Conservation (phyloP, 2,888 invertebrate species). For the Plagiodera versicolora region DNA sequence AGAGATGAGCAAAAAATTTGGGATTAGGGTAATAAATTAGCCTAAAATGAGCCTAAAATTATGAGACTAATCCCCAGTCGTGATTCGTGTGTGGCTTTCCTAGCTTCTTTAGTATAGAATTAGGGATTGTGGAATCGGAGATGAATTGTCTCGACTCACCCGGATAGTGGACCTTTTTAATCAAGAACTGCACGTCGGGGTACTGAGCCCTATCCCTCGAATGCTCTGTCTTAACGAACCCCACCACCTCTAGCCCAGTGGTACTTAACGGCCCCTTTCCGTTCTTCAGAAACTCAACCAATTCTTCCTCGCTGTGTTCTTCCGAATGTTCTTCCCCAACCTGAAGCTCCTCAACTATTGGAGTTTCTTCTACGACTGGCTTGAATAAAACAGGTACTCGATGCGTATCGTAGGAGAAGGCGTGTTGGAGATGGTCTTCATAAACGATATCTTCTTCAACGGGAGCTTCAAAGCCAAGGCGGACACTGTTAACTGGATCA, state of each 20-base stretch:
- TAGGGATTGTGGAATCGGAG: no score
- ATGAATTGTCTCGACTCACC: no score
- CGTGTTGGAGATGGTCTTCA: neutral
- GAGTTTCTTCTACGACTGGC: neutral
- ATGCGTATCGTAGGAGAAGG: neutral
- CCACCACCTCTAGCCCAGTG: constrained; percentile 42
- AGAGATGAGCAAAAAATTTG: no score
- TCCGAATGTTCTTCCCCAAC: constrained; percentile 2
- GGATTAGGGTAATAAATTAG: no score
- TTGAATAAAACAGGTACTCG: neutral
- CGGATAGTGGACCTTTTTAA: constrained; percentile 37
- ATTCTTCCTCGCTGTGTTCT: constrained; percentile 32
- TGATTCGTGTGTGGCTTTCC: no score
- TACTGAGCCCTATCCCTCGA: constrained; percentile 42
- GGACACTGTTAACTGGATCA: neutral
- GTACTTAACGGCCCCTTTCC: constrained; percentile 46
- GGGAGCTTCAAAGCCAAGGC: neutral
- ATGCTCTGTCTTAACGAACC: constrained; percentile 45
- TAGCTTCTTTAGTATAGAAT: no score
- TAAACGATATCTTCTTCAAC: neutral
- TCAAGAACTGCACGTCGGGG: constrained; percentile 47
- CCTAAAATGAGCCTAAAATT: no score
- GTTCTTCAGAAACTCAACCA: constrained; percentile 46
- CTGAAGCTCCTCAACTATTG: neutral
- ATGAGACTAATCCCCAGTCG: no score